Evolutionary conservation across 1,140 invertebrate species (phyloP), one percentile per base, ranked within the genome.

Genomic region (Brachionus paranguensis): DNA sequence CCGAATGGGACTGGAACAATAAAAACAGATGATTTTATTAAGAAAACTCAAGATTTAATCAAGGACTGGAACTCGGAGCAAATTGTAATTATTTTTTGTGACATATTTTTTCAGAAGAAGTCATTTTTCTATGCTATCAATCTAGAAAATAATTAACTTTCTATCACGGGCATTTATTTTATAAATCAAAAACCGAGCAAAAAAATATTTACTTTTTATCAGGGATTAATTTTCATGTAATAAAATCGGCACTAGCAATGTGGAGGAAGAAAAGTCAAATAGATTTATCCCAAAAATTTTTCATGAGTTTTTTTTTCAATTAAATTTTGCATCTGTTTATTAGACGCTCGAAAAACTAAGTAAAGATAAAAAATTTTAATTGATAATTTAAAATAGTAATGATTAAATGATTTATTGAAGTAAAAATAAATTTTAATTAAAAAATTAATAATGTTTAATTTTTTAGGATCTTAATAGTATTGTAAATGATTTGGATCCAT

Each of bases 401-500:
- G 11, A 50, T 5, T 50, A 50, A 50, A 37, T 29, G 1, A 24
- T 37, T 37, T 37, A 6, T 1, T 37, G 33, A 6, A 37, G 27
- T 3, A 29, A 29, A 29, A 29, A 29, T 29, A 29, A 29, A 29
- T 3, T 3, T 37, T 37, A 7, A 7, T 37, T 7, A 37, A 7
- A 37, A 37, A 7, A 7, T 24, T 24, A 37, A 33, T 33, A 4
- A 7, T 37, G 6, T 37, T 33, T 37, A 0, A 37, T 37, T 72
- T 72, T 72, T 43, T 43, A 72, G 68, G 68, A 72, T 24, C 3
- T 72, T 10, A 72, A 72, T 8, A 24, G 14, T 6, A 0, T 45
- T 8, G 37, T 72, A 72, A 43, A 72, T 72, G 68, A 72, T 1
- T 72, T 72, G 68, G 68, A 72, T 24, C 68, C 68, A 72, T 72